These are phyloP conservation scores for Heliconius himera DNA, from an alignment of 1,140 invertebrate species.

Conservation along the genomic window DNA sequence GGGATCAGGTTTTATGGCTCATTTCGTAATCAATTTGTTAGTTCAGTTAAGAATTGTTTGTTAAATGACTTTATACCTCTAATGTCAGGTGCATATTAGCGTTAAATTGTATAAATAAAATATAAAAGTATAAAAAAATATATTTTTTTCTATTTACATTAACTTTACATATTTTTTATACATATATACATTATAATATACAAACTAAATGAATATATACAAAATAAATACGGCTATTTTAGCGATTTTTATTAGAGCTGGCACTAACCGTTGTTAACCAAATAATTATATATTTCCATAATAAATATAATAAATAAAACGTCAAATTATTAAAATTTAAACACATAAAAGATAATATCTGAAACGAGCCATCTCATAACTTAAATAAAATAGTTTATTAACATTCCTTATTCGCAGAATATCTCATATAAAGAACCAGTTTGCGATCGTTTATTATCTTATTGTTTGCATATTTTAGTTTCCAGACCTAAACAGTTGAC, in stretches of 20 bases:
- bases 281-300: no score
- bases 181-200: no score
- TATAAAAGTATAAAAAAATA: no score
- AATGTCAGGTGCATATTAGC: background rate
- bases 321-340: constrained; percentile 11
- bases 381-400: background rate
- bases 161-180: no score
- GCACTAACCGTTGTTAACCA: no score
- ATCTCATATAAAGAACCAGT: constrained; percentile 4
- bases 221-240: no score
- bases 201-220: no score
- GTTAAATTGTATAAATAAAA: background rate
- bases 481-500: background rate
- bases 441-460: constrained; percentile 7
- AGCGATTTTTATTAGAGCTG: no score
- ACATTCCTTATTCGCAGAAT: constrained; percentile 8
- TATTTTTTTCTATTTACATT: no score
- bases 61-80: background rate
- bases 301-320: background rate
- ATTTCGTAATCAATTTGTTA: constrained; percentile 22
- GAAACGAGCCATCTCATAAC: background rate
- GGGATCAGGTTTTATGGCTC: constrained; percentile 34
- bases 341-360: background rate
- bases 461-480: constrained; percentile 11
- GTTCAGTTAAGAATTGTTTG: background rate